Conservation (phyloP, 2,888 invertebrate genomes). For the Anorthoa munda region DNA sequence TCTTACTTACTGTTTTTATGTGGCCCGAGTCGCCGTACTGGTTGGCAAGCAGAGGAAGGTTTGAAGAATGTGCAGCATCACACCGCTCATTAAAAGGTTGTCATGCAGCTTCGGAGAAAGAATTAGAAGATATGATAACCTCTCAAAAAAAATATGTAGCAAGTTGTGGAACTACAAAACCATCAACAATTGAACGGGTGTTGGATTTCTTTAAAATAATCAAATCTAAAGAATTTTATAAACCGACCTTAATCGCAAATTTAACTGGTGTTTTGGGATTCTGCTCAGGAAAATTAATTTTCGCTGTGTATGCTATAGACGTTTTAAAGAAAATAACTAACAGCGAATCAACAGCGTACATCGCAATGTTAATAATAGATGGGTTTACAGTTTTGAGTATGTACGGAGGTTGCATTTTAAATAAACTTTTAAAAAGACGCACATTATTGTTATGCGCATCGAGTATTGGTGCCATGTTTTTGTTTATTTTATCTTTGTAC, state of each 20-base stretch:
- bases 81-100: conserved; percentile 73
- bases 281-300: conserved; percentile 73
- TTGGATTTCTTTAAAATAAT: conserved; percentile 41
- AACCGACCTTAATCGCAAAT: conserved; percentile 66
- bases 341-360: conserved; percentile 71
- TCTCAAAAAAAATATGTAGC: conserved; percentile 64
- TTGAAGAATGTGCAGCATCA: conserved; percentile 68
- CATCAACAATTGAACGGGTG: conserved; percentile 10
- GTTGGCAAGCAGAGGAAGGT: conserved; percentile 73
- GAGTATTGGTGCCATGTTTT: too few species aligned
- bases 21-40: conserved; percentile 70
- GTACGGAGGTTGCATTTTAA: conserved; percentile 67
- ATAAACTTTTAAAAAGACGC: conserved; percentile 58
- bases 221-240: conserved; percentile 68
- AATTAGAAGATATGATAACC: conserved; percentile 68
- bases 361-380: conserved; percentile 76
- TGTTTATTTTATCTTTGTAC: too few species aligned
- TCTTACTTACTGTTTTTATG: conserved; percentile 42
- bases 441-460: too few species aligned
- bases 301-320: conserved; percentile 73
- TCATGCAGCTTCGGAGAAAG: conserved; percentile 67
- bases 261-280: conserved; percentile 58
- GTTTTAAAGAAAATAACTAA: conserved; percentile 73
- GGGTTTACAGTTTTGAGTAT: conserved; percentile 73
- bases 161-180: conserved; percentile 12